phyloP scores from a whole-genome alignment of 2,113 vertebrate species.

The Corydoras maculifer region DNA sequence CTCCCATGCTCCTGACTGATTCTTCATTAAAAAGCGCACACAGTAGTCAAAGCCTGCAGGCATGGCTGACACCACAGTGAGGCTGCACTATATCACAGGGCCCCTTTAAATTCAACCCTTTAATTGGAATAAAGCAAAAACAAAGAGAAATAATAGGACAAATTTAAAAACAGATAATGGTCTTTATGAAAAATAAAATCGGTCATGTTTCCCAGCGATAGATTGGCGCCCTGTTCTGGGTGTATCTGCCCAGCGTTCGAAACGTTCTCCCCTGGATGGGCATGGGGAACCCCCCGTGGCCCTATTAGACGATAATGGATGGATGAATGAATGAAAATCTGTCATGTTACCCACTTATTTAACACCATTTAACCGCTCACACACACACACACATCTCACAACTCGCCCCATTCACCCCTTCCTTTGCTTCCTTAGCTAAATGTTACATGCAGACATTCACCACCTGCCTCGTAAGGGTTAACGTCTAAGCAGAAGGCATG shows the following conservation, averaged over 20 bases:
- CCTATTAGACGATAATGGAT: no score
- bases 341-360: slow-evolving; percentile 27
- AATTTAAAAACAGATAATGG: slow-evolving; percentile 3
- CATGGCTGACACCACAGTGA: slow-evolving; percentile 47
- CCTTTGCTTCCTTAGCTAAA: slow-evolving; percentile 34
- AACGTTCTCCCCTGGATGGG: no score
- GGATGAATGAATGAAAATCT: no score
- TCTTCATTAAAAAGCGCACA: slow-evolving; percentile 53
- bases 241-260: no score
- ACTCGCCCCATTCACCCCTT: slow-evolving; percentile 2
- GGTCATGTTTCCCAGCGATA: slow-evolving; percentile 2
- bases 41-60: slow-evolving; percentile 40
- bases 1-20: slow-evolving; percentile 52
- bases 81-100: slow-evolving; percentile 27
- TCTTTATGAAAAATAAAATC: slow-evolving; percentile 11
- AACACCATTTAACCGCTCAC: slow-evolving; percentile 26
- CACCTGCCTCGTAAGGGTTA: slow-evolving; percentile 65
- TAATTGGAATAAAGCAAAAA: neutral
- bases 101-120: neutral
- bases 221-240: no score
- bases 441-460: slow-evolving; percentile 61
- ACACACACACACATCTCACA: slow-evolving; percentile 8
- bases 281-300: no score
- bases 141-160: neutral
- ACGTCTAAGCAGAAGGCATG: neutral